Evolutionary conservation across 1,140 invertebrate genomes (phyloP).

Genomic region (Lordiphosa stackelbergi): DNA sequence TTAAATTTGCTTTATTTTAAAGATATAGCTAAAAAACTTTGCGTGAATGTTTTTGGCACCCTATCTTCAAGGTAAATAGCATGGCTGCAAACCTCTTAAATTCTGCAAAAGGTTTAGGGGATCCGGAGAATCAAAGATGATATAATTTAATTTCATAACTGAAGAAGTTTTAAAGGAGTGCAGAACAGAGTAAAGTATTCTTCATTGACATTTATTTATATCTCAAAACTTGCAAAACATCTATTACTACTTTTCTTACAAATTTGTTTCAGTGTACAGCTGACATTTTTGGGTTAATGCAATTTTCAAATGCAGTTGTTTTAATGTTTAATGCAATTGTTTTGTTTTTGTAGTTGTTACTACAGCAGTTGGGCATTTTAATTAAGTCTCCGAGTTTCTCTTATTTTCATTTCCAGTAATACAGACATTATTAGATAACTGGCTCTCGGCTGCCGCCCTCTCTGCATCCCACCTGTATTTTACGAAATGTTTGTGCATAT

Average conservation of each 20-base stretch:
- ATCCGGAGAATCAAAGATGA: too few species aligned
- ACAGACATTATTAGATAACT: conserved; percentile 31
- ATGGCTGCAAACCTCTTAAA: too few species aligned
- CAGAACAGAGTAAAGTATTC: too few species aligned
- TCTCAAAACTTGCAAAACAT: too few species aligned
- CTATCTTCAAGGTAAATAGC: too few species aligned
- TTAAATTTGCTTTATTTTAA: too few species aligned
- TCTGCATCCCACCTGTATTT: conserved; percentile 25
- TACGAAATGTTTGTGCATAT: conserved; percentile 34
- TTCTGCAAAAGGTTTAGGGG: too few species aligned
- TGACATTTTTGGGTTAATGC: conserved; percentile 63
- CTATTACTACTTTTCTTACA: not conserved
- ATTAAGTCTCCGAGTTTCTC: conserved; percentile 28
- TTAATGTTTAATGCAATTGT: conserved; percentile 45
- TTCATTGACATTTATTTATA: too few species aligned
- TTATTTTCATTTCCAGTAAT: conserved; percentile 11
- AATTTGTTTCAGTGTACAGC: conserved; percentile 35
- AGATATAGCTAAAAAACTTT: too few species aligned
- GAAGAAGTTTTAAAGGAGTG: too few species aligned
- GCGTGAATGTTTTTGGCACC: too few species aligned
- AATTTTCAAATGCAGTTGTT: conserved; percentile 54
- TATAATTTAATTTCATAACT: too few species aligned
- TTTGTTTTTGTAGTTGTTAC: conserved; percentile 5
- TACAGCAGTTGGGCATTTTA: conserved; percentile 38
- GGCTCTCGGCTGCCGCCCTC: conserved; percentile 4